Conservation (phyloP, 2,113 vertebrate genomes). For the Ammospiza caudacuta region DNA sequence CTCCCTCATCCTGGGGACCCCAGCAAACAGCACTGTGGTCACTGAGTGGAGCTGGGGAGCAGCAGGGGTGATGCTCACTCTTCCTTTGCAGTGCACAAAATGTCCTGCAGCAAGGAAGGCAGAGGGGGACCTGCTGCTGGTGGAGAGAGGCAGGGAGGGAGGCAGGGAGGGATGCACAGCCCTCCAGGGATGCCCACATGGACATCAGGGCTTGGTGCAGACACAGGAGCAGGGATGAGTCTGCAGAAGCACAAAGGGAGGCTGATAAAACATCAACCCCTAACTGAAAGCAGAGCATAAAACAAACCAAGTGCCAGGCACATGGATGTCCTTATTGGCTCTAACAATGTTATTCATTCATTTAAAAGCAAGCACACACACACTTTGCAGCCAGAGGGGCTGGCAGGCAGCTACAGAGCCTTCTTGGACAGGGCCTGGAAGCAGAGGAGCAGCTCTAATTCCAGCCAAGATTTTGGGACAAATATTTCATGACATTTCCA, state of each 20-base stretch:
- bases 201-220: neutral
- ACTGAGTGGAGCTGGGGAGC: neutral
- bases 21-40: neutral
- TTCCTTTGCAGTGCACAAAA: neutral
- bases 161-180: neutral
- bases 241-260: neutral
- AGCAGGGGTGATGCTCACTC: neutral
- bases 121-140: rapidly evolving
- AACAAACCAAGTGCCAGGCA: neutral
- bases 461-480: neutral
- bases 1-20: too few species aligned
- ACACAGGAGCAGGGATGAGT: neutral
- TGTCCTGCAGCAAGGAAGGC: neutral
- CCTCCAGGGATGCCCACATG: rapidly evolving
- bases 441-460: neutral
- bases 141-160: rapidly evolving
- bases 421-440: neutral
- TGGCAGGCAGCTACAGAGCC: neutral
- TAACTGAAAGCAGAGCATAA: neutral
- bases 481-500: neutral
- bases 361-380: neutral
- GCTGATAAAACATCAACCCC: neutral
- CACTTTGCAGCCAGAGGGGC: neutral
- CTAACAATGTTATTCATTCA: neutral
- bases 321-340: neutral